phyloP scores from a whole-genome alignment of 2,797 vertebrate genomes.

The Xenops minutus region DNA sequence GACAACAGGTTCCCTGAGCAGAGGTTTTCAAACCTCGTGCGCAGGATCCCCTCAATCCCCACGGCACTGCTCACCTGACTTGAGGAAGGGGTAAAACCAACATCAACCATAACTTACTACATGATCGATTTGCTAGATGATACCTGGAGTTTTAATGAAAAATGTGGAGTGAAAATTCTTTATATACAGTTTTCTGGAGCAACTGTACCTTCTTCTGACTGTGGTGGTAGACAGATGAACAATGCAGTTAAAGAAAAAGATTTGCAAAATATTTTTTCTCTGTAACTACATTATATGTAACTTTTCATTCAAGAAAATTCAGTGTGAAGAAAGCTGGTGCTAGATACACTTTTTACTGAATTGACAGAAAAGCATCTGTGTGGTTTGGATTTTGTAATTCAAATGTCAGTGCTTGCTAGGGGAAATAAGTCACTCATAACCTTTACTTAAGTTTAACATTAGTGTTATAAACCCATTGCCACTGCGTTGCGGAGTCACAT shows the following conservation, averaged over 20 bases:
- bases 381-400: neutral
- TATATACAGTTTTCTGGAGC: neutral
- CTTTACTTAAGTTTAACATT: neutral
- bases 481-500: fast-evolving
- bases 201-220: neutral
- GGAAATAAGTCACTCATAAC: neutral
- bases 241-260: neutral
- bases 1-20: no score
- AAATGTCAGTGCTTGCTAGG: neutral
- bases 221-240: neutral
- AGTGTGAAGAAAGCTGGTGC: neutral
- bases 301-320: neutral
- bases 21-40: no score
- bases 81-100: neutral
- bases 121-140: neutral
- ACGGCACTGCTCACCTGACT: neutral
- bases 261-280: neutral
- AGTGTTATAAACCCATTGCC: neutral
- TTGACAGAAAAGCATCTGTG: neutral
- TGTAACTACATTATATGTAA: neutral
- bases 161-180: neutral
- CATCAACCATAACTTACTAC: neutral
- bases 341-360: neutral
- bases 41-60: no score
- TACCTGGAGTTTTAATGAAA: neutral